Evolutionary conservation across 2,888 invertebrate genomes (phyloP).

Genomic region (Portevinia maculata): DNA sequence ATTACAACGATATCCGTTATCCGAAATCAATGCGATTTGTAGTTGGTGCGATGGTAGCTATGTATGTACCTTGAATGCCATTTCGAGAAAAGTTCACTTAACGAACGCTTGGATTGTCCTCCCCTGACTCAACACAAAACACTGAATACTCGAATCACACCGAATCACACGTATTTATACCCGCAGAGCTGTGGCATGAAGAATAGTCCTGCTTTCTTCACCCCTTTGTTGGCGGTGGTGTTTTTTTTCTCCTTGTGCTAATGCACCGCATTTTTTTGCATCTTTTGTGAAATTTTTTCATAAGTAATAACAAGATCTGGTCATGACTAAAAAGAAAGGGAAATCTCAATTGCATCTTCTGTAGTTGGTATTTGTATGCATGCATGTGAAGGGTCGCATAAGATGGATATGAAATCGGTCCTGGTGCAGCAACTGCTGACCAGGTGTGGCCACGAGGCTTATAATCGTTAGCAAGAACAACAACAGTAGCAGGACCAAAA

Average conservation of each 20-base stretch:
- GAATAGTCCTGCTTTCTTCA: conserved; percentile 48
- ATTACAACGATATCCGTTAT: conserved; percentile 25
- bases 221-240: conserved; percentile 50
- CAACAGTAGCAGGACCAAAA: conserved; percentile 12
- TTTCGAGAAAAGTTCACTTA: conserved; percentile 66
- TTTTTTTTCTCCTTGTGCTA: conserved; percentile 20
- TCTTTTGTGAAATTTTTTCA: conserved; percentile 63
- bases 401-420: conserved; percentile 32
- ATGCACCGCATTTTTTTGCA: conserved; percentile 64
- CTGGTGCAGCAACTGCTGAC: conserved; percentile 54
- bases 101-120: conserved; percentile 74
- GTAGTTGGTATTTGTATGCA: conserved; percentile 9
- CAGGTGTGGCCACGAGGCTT: conserved; percentile 64
- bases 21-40: neutral
- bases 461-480: conserved; percentile 35
- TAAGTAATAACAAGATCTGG: conserved; percentile 52
- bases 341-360: conserved; percentile 69
- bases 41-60: neutral
- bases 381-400: conserved; percentile 11
- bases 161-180: conserved; percentile 79
- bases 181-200: conserved; percentile 46
- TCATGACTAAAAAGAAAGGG: conserved; percentile 68
- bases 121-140: conserved; percentile 82
- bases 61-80: conserved; percentile 72
- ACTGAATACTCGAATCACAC: conserved; percentile 80